These are phyloP conservation scores for Tachycineta bicolor DNA, from an alignment of 2,113 vertebrate genomes.

Conservation along the genomic window DNA sequence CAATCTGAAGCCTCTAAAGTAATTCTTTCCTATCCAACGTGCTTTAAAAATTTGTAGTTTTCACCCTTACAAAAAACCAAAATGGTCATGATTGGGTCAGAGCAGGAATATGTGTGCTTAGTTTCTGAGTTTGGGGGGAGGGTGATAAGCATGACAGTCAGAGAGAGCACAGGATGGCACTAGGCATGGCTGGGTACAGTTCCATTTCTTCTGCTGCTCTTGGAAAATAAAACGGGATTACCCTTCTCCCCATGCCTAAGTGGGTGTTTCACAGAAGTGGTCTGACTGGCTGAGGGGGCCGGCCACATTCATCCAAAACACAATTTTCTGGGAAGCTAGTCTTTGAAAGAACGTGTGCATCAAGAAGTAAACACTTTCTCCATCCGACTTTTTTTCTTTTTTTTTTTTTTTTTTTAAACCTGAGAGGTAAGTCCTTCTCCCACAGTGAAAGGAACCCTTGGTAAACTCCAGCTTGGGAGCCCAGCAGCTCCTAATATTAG, in stretches of 20 bases:
- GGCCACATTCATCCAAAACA: not conserved
- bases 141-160: accelerated
- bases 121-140: not conserved
- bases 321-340: not conserved
- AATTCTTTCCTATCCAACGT: not conserved
- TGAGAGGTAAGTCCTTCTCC: not conserved
- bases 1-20: not conserved
- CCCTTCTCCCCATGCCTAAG: not conserved
- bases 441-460: not conserved
- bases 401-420: not conserved
- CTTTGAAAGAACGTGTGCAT: not conserved
- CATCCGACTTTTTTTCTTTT: not conserved
- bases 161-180: not conserved
- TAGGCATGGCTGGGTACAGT: not conserved
- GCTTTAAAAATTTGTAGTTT: not conserved
- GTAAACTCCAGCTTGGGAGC: not conserved
- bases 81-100: not conserved
- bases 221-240: not conserved
- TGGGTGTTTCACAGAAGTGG: not conserved
- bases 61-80: not conserved
- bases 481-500: not conserved
- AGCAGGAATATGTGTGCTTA: not conserved
- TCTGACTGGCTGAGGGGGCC: not conserved
- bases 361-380: not conserved
- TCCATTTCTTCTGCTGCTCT: not conserved